Evolutionary conservation across 2,888 invertebrate genomes (phyloP), one percentile per base, ranked within the genome.

Genomic region (Tryphoninae sp.): DNA sequence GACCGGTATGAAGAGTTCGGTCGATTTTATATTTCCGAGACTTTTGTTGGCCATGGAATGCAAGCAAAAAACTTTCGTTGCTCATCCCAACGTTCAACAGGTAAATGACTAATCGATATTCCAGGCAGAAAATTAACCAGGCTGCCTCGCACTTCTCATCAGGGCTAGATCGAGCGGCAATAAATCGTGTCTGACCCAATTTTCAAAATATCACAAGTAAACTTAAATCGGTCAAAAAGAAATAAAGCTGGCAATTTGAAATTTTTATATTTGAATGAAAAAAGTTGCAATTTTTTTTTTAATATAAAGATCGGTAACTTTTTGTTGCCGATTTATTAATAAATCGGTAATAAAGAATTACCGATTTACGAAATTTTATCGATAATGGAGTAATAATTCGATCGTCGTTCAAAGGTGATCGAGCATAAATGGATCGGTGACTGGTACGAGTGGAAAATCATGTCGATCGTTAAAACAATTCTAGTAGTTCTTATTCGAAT

Each of bases 81-180:
- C 96, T 3, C 96, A 96, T 91, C 95, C 96, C 0, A 95, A 96
- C 89, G 95, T 95, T 19, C 96, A 96, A 89, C 95, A 95, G 92
- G 93, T 33, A 33, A 33, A 33, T 6, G 6, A 33, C 7, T 6
- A 33, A 33, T 33, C 33, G 33, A 26, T 26, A 26, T 26, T 4
- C 26, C 26, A 4, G 4, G 26, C 4, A 26, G 26, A 26, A 26
- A 26, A 4, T 26, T 26, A 26, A 26, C 3, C 26, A 26, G 26
- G 26, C 26, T 26, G 26, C 26, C 26, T 26, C 26, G 26, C 4
- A 26, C 26, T 26, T 26, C 4, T 26, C 26, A 26, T 26, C 26
- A 26, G 26, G 4, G 26, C 26, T 26, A 26, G 26, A 26, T 26
- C 26, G 3, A 4, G 2, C 26, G 26, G 26, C 26, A 26, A 26